Evolutionary conservation across 2,888 invertebrate species (phyloP), one percentile per base, ranked within the genome.

Genomic region (Germaria angustata): DNA sequence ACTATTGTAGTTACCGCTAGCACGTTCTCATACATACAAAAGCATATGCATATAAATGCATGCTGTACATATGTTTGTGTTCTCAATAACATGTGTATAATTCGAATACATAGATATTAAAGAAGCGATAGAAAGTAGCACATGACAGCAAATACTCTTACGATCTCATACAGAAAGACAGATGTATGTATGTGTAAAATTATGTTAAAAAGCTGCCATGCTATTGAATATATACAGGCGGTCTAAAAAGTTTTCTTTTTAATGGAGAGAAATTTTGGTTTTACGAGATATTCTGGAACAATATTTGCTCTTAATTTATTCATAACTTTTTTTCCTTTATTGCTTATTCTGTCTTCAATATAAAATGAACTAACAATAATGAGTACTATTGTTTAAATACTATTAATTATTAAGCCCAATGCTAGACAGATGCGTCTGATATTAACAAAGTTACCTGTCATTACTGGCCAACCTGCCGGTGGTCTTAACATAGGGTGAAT

Each of bases 91-190:
- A 28, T 46, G 63, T 44, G 28, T 13, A 17, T 28, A n/a, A n/a
- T 51, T 32, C 15, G 28, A 15, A 53, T 11, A 49, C 36, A 49
- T 17, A 59, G 20, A 63, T 44, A 57, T 41, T 65, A 41, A 75
- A 44, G 39, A 41, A 76, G 49, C 28, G 28, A 46, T 63, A 46
- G 55, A 61, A 78, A 55, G 51, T 78, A 71, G 53, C 63, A 78
- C 69, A 78, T 55, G 69, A 53, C 36, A 69, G 36, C 69, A 77
- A 69, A 69, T 63, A 63, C 49, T 46, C 5, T 17, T 17, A 55
- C 24, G 11, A 46, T 53, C n/a, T 46, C 11, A 59, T 41, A 22
- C 4, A 17, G 7, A 34, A 28, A 17, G 13, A 41, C 9, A 8
- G 15, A 28, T 13, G 2, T 5, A 66, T 8, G 5, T 20, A 11